phyloP scores from a whole-genome alignment of 2,113 vertebrate genomes.

The Globicephala melas region DNA sequence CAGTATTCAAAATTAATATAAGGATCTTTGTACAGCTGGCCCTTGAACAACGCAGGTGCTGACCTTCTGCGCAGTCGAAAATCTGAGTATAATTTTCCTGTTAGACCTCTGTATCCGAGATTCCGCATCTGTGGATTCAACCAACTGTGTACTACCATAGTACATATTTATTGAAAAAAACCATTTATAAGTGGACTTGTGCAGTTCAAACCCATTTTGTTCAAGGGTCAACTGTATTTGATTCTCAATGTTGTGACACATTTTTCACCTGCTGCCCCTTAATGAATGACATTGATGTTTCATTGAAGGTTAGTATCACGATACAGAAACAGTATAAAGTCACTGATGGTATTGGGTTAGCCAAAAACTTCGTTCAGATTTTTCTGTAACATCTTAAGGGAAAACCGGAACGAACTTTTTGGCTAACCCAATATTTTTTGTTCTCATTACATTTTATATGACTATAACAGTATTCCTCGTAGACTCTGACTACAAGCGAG shows the following conservation, averaged over 20 bases:
- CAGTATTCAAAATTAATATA: background rate
- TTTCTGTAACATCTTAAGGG: no score
- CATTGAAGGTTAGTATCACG: background rate
- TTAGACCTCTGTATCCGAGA: background rate
- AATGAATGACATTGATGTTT: background rate
- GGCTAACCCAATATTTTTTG: background rate
- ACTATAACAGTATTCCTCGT: background rate
- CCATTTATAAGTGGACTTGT: background rate
- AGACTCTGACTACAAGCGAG: background rate
- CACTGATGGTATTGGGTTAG: background rate
- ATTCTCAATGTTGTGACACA: background rate
- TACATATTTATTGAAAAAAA: background rate
- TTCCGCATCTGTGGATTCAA: background rate
- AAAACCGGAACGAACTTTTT: no score
- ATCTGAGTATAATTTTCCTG: background rate
- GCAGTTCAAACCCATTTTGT: background rate
- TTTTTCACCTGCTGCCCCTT: background rate
- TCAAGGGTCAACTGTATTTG: background rate
- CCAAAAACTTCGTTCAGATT: no score
- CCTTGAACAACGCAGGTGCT: background rate
- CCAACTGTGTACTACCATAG: background rate
- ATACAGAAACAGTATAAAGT: background rate
- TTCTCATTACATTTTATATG: background rate
- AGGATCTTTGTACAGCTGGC: background rate
- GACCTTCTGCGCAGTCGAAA: background rate